Conservation (phyloP, 1,140 invertebrate genomes). For the Drosophila busckii region DNA sequence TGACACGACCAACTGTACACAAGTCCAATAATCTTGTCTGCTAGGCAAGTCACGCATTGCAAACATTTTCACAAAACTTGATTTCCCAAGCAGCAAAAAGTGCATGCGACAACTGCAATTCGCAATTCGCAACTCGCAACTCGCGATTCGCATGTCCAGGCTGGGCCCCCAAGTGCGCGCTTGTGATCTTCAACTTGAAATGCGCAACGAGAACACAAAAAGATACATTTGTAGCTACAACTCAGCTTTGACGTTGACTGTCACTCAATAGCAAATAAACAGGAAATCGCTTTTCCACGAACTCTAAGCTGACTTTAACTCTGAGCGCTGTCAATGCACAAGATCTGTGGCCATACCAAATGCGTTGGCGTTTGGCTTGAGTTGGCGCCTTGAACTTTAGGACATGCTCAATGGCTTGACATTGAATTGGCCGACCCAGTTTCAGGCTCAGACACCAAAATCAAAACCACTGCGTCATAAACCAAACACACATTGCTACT, state of each 20-base stretch:
- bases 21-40: slow-evolving; percentile 19
- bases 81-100: slow-evolving; percentile 42
- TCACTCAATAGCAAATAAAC: slow-evolving; percentile 49
- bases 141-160: slow-evolving; percentile 41
- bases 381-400: slow-evolving; percentile 1
- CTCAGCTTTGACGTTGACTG: slow-evolving; percentile 55
- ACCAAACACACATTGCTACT: slow-evolving; percentile 30
- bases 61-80: slow-evolving; percentile 59
- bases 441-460: slow-evolving; percentile 42
- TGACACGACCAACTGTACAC: slow-evolving; percentile 47
- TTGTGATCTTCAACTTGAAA: slow-evolving; percentile 25
- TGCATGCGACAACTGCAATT: slow-evolving; percentile 37
- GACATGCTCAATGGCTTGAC: slow-evolving; percentile 36
- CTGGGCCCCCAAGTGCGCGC: slow-evolving; percentile 57
- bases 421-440: slow-evolving; percentile 59
- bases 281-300: slow-evolving; percentile 56
- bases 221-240: slow-evolving; percentile 72
- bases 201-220: slow-evolving; percentile 31
- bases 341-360: neutral
- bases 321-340: too few species aligned
- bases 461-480: slow-evolving; percentile 33
- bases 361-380: slow-evolving; percentile 1
- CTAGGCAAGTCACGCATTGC: slow-evolving; percentile 63
- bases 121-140: too few species aligned
- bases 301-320: neutral